Conservation (phyloP, 2,888 invertebrate species). For the Horisme vitalbata region DNA sequence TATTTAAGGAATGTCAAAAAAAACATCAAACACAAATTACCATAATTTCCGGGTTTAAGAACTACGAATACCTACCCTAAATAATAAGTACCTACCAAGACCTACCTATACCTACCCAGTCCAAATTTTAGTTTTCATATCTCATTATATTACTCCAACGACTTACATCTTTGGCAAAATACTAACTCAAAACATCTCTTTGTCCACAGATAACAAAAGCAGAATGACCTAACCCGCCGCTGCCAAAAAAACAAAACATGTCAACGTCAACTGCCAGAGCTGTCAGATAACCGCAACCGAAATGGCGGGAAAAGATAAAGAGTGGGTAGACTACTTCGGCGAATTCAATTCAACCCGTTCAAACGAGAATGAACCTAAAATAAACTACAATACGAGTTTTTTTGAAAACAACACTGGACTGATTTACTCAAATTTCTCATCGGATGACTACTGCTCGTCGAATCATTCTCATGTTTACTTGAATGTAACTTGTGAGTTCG, state of each 20-base stretch:
- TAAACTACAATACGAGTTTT: constrained; percentile 47
- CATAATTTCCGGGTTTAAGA: no score
- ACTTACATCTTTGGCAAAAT: background rate
- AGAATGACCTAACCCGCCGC: constrained; percentile 23
- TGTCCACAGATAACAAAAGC: constrained; percentile 32
- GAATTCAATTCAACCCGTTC: constrained; percentile 45
- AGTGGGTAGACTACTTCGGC: constrained; percentile 60
- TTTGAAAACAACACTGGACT: constrained; percentile 53
- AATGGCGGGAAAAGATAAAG: constrained; percentile 61
- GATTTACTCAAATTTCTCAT: constrained; percentile 62
- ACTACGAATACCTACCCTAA: no score
- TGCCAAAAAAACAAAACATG: constrained; percentile 30
- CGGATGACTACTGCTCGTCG: constrained; percentile 68
- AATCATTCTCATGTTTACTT: constrained; percentile 75
- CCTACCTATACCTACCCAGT: no score
- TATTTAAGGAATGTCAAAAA: no score
- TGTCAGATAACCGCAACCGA: constrained; percentile 51
- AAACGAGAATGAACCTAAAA: constrained; percentile 25
- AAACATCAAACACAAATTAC: no score
- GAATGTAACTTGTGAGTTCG: constrained; percentile 87
- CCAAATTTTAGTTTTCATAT: no score
- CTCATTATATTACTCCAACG: no score
- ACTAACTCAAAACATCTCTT: constrained; percentile 11
- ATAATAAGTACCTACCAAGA: no score
- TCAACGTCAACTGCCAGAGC: constrained; percentile 43